Base-by-base conservation (phyloP, 2,113 vertebrate species). In the Caloenas nicobarica region DNA sequence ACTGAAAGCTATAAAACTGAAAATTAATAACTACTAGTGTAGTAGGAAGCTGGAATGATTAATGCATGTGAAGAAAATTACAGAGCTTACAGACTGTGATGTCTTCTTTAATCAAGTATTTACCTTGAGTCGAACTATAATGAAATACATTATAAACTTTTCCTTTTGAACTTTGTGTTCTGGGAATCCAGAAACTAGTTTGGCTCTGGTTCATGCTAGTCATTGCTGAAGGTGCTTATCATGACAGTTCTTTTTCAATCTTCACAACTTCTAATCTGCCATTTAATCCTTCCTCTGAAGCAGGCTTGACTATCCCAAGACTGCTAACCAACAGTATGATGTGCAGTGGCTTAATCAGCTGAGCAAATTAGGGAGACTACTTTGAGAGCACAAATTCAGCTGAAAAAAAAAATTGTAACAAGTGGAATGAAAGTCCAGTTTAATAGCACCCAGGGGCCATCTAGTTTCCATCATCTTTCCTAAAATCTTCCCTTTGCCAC, bases 41-140 rank as follows among this genome's bases (percentile, higher is more conserved):
- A 91, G 64, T 84, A 95, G 62, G 66, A 82, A 88, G 72, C 53
- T 81, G 57, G 68, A 94, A 92, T 95, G 56, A 73, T 94, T 85
- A 36, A 62, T 92, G 58, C 86, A 65, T 68, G 50, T 93, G 51
- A 95, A 81, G 78, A 82, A 95, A 93, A 96, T 96, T 93, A 93
- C 69, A 95, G 76, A 96, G 33, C 26, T 71, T 54, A 62, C 51
- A 79, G 61, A 54, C 36, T 54, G 16, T 76, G 62, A 91, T 78
- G 42, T 69, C 70, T 81, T 96, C 74, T 95, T 93, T 96, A 85
- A 61, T 93, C 88, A 76, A 68, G 22, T 81, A 66, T 86, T 95
- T 95, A 85, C 78, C 56, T 93, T 86, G 86, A 93, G 78, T 91
- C 78, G 82, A 91, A 77, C 77, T 91, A 38, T 88, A 87, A 82